A percentile compares a stretch with the other conserved stretches of the same genome.
These are phyloP conservation scores for Laodelphax striatellus DNA, from an alignment of 1,140 invertebrate genomes.

Conservation along the genomic window DNA sequence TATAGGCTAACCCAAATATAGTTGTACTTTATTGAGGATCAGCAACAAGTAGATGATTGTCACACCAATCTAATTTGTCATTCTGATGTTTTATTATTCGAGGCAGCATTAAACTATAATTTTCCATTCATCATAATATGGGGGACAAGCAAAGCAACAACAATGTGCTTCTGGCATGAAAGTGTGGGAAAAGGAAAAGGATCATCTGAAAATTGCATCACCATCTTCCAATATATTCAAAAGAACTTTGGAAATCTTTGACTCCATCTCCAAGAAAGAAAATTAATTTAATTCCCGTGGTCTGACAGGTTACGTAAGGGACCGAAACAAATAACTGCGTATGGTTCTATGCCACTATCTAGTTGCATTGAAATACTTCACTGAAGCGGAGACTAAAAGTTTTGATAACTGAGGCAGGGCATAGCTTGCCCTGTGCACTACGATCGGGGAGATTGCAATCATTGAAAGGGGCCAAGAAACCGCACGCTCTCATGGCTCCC, in stretches of 20 bases:
- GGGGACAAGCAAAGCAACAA: not conserved
- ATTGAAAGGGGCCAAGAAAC: conserved; percentile 16
- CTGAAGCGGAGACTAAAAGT: conserved; percentile 15
- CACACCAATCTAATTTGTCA: not conserved
- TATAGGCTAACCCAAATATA: not conserved
- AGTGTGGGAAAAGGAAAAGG: conserved; percentile 15
- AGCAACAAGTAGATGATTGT: conserved; percentile 6
- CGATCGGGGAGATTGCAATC: conserved; percentile 17
- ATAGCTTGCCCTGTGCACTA: conserved; percentile 19
- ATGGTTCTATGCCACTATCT: conserved; percentile 9
- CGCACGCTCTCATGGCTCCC: not conserved
- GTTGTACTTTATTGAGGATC: conserved; percentile 1
- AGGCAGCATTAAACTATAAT: conserved; percentile 13
- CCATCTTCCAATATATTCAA: conserved; percentile 15
- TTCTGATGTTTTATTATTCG: conserved; percentile 9
- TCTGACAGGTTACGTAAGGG: conserved; percentile 16
- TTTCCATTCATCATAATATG: conserved; percentile 15
- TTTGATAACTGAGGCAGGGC: conserved; percentile 17
- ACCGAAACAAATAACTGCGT: conserved; percentile 23
- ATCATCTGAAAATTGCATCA: conserved; percentile 13
- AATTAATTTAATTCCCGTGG: conserved; percentile 21
- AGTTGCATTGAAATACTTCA: conserved; percentile 12
- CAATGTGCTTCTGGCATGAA: conserved; percentile 19
- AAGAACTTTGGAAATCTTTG: conserved; percentile 9
- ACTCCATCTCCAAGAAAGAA: not conserved